Base-by-base conservation (phyloP, 2,888 invertebrate species). In the Hemithea aestivaria region DNA sequence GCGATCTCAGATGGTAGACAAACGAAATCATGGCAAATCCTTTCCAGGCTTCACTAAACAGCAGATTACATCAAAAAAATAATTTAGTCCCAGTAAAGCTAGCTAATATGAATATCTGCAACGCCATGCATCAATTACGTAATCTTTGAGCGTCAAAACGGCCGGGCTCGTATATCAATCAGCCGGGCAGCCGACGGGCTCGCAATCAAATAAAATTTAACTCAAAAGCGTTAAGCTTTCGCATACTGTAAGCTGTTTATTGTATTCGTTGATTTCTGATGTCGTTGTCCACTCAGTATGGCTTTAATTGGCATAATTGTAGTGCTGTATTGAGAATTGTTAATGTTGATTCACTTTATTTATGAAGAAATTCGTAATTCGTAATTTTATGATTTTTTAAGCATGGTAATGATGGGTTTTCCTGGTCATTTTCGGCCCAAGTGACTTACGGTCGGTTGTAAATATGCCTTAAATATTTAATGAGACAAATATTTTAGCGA, bases 141-240 rank as follows among this genome's bases (percentile, higher is more conserved):
- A 72, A 74, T 76, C 73, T 77, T 73, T 66, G 67, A 57, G 58
- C 62, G 59, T 61, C 60, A 57, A 55, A 61, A 56, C 56, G 53
- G 49, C 59, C 64, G 58, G 59, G 67, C 66, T 74, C 58, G 80
- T 83, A 74, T 76, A 83, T 84, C 84, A 84, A 81, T 84, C 83
- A 82, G 74, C 64, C 46, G 60, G 64, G 57, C 65, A 60, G 36
- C 26, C 65, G 75, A 74, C 76, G 71, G 56, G 61, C 64, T 68
- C 58, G 82, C 83, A 83, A 85, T 83, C 81, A 84, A 85, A 85
- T 85, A 83, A 84, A 84, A 84, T 83, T 84, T 80, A 80, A 81
- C 81, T 78, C 69, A 68, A 73, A 73, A 74, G 65, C 73, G 45
- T 51, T 55, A 56, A 55, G 57, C 59, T 51, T 49, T 58, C 50